Conservation (phyloP, 2,888 invertebrate genomes). For the Troides helena region DNA sequence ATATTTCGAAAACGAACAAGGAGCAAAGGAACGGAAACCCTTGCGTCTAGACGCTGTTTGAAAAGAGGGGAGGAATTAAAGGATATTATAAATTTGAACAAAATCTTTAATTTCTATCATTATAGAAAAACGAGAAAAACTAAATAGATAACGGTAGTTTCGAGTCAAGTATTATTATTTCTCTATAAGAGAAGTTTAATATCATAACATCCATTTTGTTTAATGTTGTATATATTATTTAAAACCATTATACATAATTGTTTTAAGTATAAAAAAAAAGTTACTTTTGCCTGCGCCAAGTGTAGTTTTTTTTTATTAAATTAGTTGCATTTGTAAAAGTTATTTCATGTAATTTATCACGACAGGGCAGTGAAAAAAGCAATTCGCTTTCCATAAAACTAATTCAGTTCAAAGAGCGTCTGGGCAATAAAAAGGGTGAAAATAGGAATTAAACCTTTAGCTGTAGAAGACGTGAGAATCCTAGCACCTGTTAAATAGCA, state of each 20-base stretch:
- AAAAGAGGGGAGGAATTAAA: neutral
- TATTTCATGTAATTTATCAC: conserved; percentile 76
- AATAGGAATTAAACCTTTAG: conserved; percentile 75
- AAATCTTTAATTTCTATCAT: neutral
- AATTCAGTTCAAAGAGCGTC: conserved; percentile 80
- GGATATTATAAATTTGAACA: neutral
- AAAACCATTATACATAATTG: too few species aligned
- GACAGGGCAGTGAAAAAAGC: conserved; percentile 79
- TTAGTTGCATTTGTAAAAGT: conserved; percentile 44
- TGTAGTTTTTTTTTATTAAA: neutral
- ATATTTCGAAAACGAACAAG: neutral
- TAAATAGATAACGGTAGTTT: neutral
- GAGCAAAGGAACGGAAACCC: neutral
- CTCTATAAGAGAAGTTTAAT: too few species aligned
- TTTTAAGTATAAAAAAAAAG: neutral
- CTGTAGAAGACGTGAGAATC: conserved; percentile 68
- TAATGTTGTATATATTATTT: too few species aligned
- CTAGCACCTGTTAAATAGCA: conserved; percentile 68
- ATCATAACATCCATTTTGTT: too few species aligned
- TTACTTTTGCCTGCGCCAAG: neutral
- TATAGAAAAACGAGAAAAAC: neutral
- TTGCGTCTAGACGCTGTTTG: conserved; percentile 16
- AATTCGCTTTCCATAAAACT: conserved; percentile 79
- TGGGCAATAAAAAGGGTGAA: conserved; percentile 79
- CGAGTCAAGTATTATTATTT: too few species aligned